Percentiles rank a stretch among this genome's conserved stretches.
Evolutionary conservation across 1,140 invertebrate species (phyloP).

Genomic region (Drosophila ficusphila): DNA sequence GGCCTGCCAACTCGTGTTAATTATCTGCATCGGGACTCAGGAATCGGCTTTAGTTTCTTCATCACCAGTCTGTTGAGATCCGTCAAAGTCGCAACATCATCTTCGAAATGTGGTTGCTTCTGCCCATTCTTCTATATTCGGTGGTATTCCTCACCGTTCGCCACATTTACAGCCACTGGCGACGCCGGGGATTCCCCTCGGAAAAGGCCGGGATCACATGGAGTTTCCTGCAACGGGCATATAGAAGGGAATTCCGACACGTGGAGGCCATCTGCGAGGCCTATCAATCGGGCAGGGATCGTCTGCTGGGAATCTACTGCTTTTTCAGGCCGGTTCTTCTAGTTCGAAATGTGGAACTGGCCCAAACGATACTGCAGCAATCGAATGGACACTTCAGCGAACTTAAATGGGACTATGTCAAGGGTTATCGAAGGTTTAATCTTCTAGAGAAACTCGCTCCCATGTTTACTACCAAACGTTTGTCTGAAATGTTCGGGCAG

Average conservation of each 20-base stretch:
- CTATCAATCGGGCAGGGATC: constrained; percentile 60
- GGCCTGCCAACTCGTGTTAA: constrained; percentile 55
- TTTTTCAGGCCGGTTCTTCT: constrained; percentile 73
- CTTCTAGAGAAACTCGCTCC: constrained; percentile 70
- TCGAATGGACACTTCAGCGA: constrained; percentile 64
- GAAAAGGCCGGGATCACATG: constrained; percentile 53
- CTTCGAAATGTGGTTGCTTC: constrained; percentile 71
- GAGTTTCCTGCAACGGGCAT: constrained; percentile 59
- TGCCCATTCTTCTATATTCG: constrained; percentile 72
- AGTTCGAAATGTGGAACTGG: constrained; percentile 65
- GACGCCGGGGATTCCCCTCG: constrained; percentile 71
- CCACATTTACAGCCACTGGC: constrained; percentile 77
- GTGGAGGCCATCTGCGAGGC: constrained; percentile 71
- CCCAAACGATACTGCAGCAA: constrained; percentile 59
- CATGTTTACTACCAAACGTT: constrained; percentile 42
- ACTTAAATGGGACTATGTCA: constrained; percentile 70
- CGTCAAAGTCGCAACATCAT: constrained; percentile 37
- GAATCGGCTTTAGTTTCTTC: constrained; percentile 13
- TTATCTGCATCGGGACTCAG: constrained; percentile 46
- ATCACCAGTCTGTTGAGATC: constrained; percentile 44
- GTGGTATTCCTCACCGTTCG: constrained; percentile 66
- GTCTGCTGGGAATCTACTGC: constrained; percentile 68
- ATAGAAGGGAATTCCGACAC: constrained; percentile 71
- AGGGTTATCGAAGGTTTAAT: constrained; percentile 67
- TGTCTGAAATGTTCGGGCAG: constrained; percentile 60